Evolutionary conservation across 2,113 vertebrate genomes (phyloP).

Genomic region (Benitochromis conjunctus): DNA sequence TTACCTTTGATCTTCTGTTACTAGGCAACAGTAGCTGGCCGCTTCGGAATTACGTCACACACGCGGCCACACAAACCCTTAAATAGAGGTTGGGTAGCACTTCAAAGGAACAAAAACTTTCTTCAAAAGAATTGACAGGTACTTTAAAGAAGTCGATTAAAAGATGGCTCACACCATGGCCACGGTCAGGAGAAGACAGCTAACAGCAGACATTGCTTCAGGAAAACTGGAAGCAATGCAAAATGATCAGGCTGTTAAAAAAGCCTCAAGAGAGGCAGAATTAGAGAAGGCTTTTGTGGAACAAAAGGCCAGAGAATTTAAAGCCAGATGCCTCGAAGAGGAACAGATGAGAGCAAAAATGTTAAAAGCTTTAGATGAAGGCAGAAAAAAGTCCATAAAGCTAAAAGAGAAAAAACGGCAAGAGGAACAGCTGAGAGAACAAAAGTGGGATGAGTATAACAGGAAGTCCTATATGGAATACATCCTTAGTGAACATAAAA

Average conservation of each 20-base stretch:
- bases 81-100: too few relatives aligned
- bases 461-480: background rate
- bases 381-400: fast-evolving
- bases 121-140: background rate
- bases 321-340: fast-evolving
- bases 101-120: background rate
- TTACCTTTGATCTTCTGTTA: background rate
- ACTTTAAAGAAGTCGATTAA: background rate
- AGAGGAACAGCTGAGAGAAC: fast-evolving
- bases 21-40: background rate
- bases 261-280: fast-evolving
- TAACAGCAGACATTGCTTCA: background rate
- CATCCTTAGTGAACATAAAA: background rate
- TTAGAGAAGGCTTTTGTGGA: background rate
- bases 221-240: background rate
- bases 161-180: background rate
- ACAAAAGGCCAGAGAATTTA: background rate
- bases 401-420: background rate
- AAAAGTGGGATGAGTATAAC: background rate
- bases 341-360: background rate
- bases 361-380: background rate
- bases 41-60: too few relatives aligned
- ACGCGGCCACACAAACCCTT: too few relatives aligned
- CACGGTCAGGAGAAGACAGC: background rate
- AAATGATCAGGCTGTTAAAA: background rate